Evolutionary conservation across 2,113 vertebrate species (phyloP), one percentile per base, ranked within the genome.

Genomic region (Petrocephalus zakoni): DNA sequence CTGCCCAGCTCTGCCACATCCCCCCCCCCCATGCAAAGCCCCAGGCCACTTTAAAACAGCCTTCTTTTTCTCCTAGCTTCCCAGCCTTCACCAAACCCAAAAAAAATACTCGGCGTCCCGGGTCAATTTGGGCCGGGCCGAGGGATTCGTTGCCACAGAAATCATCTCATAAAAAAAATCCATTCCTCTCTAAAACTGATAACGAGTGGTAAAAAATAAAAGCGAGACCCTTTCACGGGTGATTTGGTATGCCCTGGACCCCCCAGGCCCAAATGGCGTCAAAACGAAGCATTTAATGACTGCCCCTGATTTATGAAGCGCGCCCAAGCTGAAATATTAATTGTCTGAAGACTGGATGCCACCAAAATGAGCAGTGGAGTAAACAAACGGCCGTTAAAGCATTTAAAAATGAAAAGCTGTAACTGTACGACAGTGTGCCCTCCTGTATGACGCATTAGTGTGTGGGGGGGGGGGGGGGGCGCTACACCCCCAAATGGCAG

Each of bases 291-390:
- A 92, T 93, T 93, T 94, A 92, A 93, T 89, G 91, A 89, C 89
- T 86, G 37, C 90, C 19, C 89, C 93, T 93, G 93, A 94, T 95
- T 95, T 94, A 95, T 94, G 90, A 93, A 92, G 91, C 91, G 91
- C 90, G 89, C 85, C 88, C 85, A 89, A 34, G 91, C 89, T 89
- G 92, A 94, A 94, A 95, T 94, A 92, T 87, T 91, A 88, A 55
- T 13, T 21, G 49, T 52, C n/a, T 93, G 88, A 90, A 42, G 29
- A 89, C 86, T 90, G 87, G 87, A 92, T 92, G 89, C 88, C 53
- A 55, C 93, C 90, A 92, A 93, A 91, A 85, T 68, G 90, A 90
- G 78, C 81, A 90, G 91, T 87, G 88, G 87, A 81, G 51, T 10
- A 13, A 22, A 34, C 22, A 68, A 68, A 68, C 13, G 61, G 61